Evolutionary conservation across 2,888 invertebrate species (phyloP).

Genomic region (Andrena fulva): DNA sequence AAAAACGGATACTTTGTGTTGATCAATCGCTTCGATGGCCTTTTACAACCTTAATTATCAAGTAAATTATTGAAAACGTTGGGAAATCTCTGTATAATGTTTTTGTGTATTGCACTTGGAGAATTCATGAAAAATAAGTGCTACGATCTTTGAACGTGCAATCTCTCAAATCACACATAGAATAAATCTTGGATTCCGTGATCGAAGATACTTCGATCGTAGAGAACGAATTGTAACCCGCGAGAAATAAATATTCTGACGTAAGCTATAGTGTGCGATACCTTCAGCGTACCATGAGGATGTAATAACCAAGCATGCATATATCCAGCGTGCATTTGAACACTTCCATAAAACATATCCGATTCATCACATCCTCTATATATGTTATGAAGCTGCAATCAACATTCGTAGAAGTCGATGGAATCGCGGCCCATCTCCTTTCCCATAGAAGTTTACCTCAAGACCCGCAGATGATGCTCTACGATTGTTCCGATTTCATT

Average conservation of each 20-base stretch:
- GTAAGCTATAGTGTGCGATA: not conserved
- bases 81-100: too few species aligned
- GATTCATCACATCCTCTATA: conserved; percentile 75
- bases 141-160: too few species aligned
- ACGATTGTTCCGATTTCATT: conserved; percentile 54
- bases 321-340: conserved; percentile 75
- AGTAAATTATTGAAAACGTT: too few species aligned
- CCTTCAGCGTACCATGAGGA: conserved; percentile 55
- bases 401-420: not conserved
- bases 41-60: too few species aligned
- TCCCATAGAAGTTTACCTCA: conserved; percentile 40
- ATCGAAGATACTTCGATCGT: too few species aligned
- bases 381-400: conserved; percentile 68
- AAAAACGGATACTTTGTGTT: conserved; percentile 1
- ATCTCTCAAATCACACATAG: too few species aligned
- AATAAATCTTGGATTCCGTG: too few species aligned
- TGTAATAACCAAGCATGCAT: conserved; percentile 60
- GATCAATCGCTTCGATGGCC: not conserved
- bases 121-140: too few species aligned
- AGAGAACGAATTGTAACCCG: too few species aligned
- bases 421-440: too few species aligned
- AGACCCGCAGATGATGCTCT: conserved; percentile 59
- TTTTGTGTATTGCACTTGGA: too few species aligned
- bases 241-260: too few species aligned
- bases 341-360: conserved; percentile 79